Evolutionary conservation across 2,797 vertebrate species (phyloP).

Genomic region (Eulemur rubriventer): DNA sequence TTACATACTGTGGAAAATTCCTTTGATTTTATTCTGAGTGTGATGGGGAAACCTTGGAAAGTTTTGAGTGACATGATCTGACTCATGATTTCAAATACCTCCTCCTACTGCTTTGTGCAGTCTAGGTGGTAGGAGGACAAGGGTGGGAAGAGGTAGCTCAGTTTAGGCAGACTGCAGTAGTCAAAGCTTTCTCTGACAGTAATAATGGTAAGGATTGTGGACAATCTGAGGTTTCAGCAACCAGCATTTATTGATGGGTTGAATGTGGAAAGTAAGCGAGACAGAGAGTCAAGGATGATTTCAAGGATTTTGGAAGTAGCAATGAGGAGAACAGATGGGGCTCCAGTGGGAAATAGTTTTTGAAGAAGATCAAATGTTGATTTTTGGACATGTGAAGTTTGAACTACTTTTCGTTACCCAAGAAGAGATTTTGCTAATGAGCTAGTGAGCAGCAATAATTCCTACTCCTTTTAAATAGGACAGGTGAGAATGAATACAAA

Average conservation of each 20-base stretch:
- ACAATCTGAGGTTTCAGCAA: not conserved
- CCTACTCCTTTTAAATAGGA: not conserved
- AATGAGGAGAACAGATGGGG: not conserved
- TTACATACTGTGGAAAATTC: not conserved
- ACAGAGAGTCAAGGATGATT: not conserved
- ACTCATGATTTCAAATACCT: not conserved
- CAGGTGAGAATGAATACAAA: not conserved
- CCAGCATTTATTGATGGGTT: not conserved
- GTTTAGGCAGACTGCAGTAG: not conserved
- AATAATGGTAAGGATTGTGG: not conserved
- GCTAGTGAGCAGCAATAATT: not conserved
- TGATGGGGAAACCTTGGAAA: not conserved
- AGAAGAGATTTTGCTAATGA: not conserved
- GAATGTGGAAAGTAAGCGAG: not conserved
- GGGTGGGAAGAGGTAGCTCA: not conserved
- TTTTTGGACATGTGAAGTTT: not conserved
- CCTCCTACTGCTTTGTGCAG: not conserved
- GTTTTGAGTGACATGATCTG: not conserved
- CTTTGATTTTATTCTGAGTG: not conserved
- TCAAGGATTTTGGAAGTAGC: not conserved
- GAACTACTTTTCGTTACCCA: not conserved
- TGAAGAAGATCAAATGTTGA: not conserved
- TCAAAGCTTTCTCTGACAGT: not conserved
- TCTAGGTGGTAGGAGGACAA: not conserved
- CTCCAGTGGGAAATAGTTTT: not conserved